Evolutionary conservation across 2,888 invertebrate species (phyloP), one percentile per base, ranked within the genome.

Genomic region (Spodoptera littoralis): DNA sequence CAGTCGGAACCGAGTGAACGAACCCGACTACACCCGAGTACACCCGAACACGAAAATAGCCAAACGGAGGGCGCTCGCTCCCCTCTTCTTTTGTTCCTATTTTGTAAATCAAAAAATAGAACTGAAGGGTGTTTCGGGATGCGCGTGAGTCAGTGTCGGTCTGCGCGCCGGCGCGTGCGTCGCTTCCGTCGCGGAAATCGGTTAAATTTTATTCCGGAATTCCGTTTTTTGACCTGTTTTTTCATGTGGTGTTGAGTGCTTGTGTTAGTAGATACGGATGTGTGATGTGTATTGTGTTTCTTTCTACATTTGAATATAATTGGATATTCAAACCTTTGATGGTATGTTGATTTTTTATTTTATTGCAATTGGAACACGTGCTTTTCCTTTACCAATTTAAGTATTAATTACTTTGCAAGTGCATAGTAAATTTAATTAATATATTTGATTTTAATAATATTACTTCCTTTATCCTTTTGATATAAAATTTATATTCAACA

Each of bases 31-130:
- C 60, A 52, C 66, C 59, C 75, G 72, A 73, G 65, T 61, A 50
- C 55, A 58, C 60, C 50, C 62, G 73, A 83, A 88, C 90, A 85
- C 88, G 88, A 92, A 87, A 91, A 89, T 92, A 89, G 84, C 85
- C 81, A 82, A 84, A 81, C 88, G 82, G 92, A 92, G 92, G 93
- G 93, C 92, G 92, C 90, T 87, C 88, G 90, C 90, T 91, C 92
- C 92, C 92, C 90, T 85, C 92, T 93, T 90, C 92, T 93, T 94
- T 94, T 94, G 93, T 94, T 94, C 92, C 91, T 93, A 90, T 94
- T 93, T 90, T 87, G 88, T 89, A 90, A 84, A 90, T 93, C 93
- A 89, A 93, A 93, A 90, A 89, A 90, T 92, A 92, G 92, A 91
- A 87, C 82, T 78, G 90, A 85, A 90, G 92, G 91, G 92, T 92